A percentile compares a stretch with the other conserved stretches of the same genome.
phyloP scores from a whole-genome alignment of 2,888 invertebrate species.

The Atrina japonica region DNA sequence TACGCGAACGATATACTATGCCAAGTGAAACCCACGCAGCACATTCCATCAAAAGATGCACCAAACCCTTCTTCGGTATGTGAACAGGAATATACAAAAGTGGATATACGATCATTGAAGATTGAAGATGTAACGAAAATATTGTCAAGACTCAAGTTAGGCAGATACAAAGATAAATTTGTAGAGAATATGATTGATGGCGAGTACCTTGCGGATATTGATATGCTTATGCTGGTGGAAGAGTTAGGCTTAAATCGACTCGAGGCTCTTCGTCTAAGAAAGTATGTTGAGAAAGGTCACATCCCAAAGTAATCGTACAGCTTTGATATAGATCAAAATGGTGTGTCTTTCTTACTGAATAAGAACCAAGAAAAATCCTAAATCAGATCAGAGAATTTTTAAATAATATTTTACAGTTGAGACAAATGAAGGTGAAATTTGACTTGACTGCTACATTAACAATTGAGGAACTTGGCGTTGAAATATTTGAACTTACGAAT shows the following conservation, averaged over 20 bases:
- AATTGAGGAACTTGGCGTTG: too few species aligned
- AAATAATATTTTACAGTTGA: too few species aligned
- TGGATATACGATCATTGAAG: not conserved
- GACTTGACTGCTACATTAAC: too few species aligned
- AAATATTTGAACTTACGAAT: too few species aligned
- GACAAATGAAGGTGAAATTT: too few species aligned
- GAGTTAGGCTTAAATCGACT: constrained; percentile 26
- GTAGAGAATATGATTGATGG: constrained; percentile 34
- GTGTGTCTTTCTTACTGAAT: too few species aligned
- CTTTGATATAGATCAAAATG: too few species aligned
- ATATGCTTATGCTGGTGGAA: constrained; percentile 4
- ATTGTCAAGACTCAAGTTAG: constrained; percentile 17
- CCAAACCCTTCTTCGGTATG: not conserved
- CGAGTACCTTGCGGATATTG: constrained; percentile 17
- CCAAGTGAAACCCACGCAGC: not conserved
- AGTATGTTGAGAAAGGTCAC: constrained; percentile 35
- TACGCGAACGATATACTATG: constrained; percentile 17
- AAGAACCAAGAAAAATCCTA: too few species aligned
- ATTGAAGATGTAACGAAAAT: constrained; percentile 13
- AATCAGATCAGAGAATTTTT: too few species aligned
- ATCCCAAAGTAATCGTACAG: too few species aligned
- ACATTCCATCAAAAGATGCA: not conserved
- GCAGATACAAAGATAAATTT: constrained; percentile 22
- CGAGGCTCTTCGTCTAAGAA: constrained; percentile 26
- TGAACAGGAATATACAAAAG: not conserved